Conservation (phyloP, 2,113 vertebrate species). For the Psephotus haematonotus region DNA sequence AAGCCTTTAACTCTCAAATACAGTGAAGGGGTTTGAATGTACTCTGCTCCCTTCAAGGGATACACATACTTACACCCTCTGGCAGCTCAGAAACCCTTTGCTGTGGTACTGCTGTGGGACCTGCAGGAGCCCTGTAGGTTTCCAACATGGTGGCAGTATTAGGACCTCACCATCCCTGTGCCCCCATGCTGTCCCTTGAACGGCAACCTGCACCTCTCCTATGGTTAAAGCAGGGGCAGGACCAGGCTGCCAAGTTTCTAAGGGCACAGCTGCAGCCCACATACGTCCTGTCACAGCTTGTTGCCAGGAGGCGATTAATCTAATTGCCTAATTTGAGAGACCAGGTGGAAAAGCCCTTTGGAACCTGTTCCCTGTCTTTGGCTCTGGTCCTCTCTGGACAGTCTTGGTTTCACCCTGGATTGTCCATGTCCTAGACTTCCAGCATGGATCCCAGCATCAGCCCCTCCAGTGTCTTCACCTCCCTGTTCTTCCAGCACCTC, state of each 20-base stretch:
- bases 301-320: not conserved
- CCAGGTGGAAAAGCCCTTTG: not conserved
- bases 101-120: not conserved
- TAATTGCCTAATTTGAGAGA: not conserved
- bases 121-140: not conserved
- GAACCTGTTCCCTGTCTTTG: not conserved
- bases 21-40: rapidly evolving
- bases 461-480: not conserved
- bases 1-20: not conserved
- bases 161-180: not conserved
- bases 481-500: not conserved
- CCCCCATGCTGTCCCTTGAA: not conserved
- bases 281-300: not conserved
- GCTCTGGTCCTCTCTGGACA: not conserved
- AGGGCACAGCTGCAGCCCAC: not conserved
- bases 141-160: not conserved
- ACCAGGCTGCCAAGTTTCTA: not conserved
- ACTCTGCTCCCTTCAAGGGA: not conserved
- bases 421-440: not conserved
- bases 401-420: not conserved
- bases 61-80: rapidly evolving
- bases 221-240: not conserved
- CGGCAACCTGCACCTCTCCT: not conserved
- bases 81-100: not conserved
- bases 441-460: not conserved